phyloP scores from a whole-genome alignment of 2,113 vertebrate species.

The Pseudorectes ferrugineus region DNA sequence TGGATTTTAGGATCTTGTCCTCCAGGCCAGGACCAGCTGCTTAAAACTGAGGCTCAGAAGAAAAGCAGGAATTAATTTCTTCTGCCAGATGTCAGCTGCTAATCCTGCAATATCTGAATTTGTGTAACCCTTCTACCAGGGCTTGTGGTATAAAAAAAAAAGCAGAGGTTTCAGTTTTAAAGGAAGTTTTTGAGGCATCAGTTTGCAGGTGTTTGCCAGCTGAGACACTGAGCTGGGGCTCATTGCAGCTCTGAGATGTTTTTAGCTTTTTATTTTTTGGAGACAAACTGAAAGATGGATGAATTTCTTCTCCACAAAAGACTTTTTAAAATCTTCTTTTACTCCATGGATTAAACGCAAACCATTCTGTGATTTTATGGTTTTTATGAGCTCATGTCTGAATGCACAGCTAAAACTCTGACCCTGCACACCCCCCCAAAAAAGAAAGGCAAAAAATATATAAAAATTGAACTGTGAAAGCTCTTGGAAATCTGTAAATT shows the following conservation, averaged over 20 bases:
- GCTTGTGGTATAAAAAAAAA: neutral
- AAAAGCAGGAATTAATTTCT: neutral
- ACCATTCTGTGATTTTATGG: neutral
- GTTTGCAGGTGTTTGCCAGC: neutral
- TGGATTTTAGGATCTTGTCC: neutral
- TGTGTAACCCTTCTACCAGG: neutral
- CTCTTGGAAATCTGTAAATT: neutral
- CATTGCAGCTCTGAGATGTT: neutral
- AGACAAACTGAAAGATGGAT: neutral
- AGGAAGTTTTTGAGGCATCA: neutral
- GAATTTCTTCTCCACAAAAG: neutral
- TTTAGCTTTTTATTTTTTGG: neutral
- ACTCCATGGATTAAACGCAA: neutral
- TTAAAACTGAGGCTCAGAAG: neutral
- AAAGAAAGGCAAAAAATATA: neutral
- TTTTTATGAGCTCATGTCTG: neutral
- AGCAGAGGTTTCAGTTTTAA: neutral
- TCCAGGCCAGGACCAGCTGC: neutral
- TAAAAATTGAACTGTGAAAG: neutral
- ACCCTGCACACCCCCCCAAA: accelerated
- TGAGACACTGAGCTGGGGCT: neutral
- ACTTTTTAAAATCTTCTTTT: neutral
- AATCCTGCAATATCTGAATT: neutral
- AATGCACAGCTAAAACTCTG: neutral
- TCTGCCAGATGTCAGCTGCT: neutral